phyloP scores from a whole-genome alignment of 2,113 vertebrate species.

The Tor tambroides region DNA sequence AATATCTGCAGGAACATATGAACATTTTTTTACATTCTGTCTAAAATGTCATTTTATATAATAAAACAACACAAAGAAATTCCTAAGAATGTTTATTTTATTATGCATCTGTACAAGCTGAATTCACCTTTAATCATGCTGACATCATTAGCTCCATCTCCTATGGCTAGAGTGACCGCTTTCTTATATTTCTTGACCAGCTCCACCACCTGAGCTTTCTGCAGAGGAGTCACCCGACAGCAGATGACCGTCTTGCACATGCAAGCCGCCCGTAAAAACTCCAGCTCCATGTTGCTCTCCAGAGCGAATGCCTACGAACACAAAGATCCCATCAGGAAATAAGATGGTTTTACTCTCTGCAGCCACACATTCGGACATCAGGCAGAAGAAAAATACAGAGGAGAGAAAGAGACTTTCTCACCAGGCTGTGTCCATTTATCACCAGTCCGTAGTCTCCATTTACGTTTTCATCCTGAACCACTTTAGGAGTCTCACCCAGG shows the following conservation, averaged over 20 bases:
- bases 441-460: conserved; percentile 87
- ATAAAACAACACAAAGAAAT: neutral
- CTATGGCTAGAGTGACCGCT: conserved; percentile 90
- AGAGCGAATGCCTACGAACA: conserved; percentile 83
- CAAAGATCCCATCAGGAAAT: neutral
- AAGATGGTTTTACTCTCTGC: neutral
- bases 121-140: conserved; percentile 94
- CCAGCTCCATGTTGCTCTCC: conserved; percentile 83
- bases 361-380: neutral
- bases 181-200: conserved; percentile 93
- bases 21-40: neutral
- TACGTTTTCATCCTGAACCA: conserved; percentile 79
- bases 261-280: conserved; percentile 86
- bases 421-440: conserved; percentile 93
- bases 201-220: conserved; percentile 96
- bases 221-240: conserved; percentile 92
- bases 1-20: neutral
- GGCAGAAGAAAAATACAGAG: neutral
- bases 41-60: neutral
- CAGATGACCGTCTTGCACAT: conserved; percentile 94
- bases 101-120: neutral
- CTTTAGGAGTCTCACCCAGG: conserved; percentile 63
- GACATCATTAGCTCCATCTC: conserved; percentile 94
- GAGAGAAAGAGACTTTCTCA: conserved; percentile 61
- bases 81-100: neutral